Percentiles rank a stretch among this genome's conserved stretches.
Evolutionary conservation across 92 coral and sea anemone species (phyloP).

Genomic region (Pocillopora grandis): DNA sequence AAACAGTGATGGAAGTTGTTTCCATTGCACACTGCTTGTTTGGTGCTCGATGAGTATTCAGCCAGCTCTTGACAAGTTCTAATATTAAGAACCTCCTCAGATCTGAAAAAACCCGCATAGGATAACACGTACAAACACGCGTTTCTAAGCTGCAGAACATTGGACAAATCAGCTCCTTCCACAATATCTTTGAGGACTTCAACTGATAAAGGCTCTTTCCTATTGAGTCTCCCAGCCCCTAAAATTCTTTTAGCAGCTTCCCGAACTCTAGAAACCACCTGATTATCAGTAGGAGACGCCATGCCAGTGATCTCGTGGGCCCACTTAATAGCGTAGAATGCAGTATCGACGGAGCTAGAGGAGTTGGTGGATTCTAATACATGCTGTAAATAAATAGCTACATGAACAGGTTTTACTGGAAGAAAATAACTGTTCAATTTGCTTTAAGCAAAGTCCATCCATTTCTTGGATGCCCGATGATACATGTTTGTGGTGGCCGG

Average conservation of each 20-base stretch:
- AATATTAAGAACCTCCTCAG: slow-evolving; percentile 42
- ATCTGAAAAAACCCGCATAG: slow-evolving; percentile 54
- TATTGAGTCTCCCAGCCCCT: slow-evolving; percentile 9
- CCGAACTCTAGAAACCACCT: slow-evolving; percentile 8
- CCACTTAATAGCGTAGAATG: slow-evolving; percentile 50
- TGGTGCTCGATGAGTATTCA: too few relatives aligned
- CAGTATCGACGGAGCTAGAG: slow-evolving; percentile 42
- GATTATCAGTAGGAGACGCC: slow-evolving; percentile 28
- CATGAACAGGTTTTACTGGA: slow-evolving; percentile 38
- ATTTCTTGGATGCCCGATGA: slow-evolving; percentile 31
- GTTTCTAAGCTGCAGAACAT: slow-evolving; percentile 37
- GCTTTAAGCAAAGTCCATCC: slow-evolving; percentile 45
- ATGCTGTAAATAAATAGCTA: slow-evolving; percentile 46
- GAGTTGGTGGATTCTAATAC: slow-evolving; percentile 38
- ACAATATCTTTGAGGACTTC: slow-evolving; percentile 38
- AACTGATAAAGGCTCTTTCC: slow-evolving; percentile 50
- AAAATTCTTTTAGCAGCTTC: slow-evolving; percentile 34
- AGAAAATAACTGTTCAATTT: neutral
- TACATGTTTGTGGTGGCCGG: slow-evolving; percentile 29
- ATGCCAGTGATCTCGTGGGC: slow-evolving; percentile 27
- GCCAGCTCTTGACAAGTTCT: neutral
- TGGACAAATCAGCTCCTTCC: slow-evolving; percentile 36
- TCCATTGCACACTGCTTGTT: too few relatives aligned
- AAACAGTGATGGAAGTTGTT: neutral
- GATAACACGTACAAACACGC: slow-evolving; percentile 49